phyloP scores from a whole-genome alignment of 2,888 invertebrate genomes.

The Diachrysia chrysitis region DNA sequence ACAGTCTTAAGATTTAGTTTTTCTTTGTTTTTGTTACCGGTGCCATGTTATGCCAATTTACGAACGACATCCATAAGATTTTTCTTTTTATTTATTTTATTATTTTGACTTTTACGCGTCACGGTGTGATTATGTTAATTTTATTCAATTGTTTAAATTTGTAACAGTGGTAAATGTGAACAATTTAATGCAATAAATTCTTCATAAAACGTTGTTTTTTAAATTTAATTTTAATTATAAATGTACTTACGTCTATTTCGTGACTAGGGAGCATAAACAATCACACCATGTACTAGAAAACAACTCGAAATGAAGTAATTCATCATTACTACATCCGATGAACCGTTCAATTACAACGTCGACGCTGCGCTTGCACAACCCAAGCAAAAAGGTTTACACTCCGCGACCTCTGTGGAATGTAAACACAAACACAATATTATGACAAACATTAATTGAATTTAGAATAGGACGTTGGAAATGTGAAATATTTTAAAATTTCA shows the following conservation, averaged over 20 bases:
- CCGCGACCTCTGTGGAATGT: constrained; percentile 51
- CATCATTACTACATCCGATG: constrained; percentile 48
- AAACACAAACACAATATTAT: constrained; percentile 38
- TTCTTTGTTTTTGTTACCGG: background rate
- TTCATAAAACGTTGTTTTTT: too few species aligned
- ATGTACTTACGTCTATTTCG: background rate
- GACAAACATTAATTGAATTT: constrained; percentile 34
- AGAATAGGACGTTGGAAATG: constrained; percentile 5
- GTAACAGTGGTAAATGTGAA: background rate
- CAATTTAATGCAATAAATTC: background rate
- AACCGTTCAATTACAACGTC: constrained; percentile 41
- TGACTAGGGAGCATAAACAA: constrained; percentile 2
- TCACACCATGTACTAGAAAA: constrained; percentile 23
- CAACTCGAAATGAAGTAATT: constrained; percentile 37
- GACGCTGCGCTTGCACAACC: constrained; percentile 38
- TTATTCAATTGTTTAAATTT: background rate
- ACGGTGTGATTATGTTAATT: background rate
- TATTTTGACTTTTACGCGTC: constrained; percentile 1
- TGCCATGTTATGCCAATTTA: background rate
- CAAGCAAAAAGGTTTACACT: constrained; percentile 47
- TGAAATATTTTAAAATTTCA: background rate
- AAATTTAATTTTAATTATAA: too few species aligned
- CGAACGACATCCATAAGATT: background rate
- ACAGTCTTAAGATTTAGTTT: constrained; percentile 1
- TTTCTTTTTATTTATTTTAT: background rate